A percentile compares a stretch with the other conserved stretches of the same genome.
Conservation (phyloP, 1,140 invertebrate species). For the Drosophila ananassae region DNA sequence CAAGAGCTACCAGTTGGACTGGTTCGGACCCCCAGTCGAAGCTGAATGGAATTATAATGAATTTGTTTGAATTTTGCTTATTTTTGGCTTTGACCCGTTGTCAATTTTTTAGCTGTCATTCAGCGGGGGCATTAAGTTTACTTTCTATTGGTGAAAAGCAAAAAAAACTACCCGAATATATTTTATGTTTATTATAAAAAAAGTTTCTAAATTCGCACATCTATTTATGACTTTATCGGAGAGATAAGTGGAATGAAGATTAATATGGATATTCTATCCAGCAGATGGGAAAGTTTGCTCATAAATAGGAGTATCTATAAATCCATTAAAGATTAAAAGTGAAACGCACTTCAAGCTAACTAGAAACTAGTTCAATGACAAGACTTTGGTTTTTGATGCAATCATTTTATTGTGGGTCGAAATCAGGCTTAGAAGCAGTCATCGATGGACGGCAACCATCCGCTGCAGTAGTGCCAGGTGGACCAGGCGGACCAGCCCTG, state of each 20-base stretch:
- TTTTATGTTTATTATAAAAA: constrained; percentile 24
- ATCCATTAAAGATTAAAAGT: neutral
- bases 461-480: constrained; percentile 6
- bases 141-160: constrained; percentile 46
- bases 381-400: neutral
- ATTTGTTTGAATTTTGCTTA: constrained; percentile 45
- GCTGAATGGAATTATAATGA: constrained; percentile 50
- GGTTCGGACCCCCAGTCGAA: constrained; percentile 27
- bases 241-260: constrained; percentile 12
- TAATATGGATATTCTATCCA: constrained; percentile 35
- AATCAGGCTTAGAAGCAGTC: neutral
- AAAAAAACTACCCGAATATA: constrained; percentile 21
- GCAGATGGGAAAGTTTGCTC: constrained; percentile 33
- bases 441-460: neutral
- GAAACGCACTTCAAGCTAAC: neutral
- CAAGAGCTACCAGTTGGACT: constrained; percentile 42
- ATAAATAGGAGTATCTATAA: neutral
- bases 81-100: constrained; percentile 54
- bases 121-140: constrained; percentile 50
- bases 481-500: constrained; percentile 5
- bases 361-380: neutral
- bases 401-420: constrained; percentile 10
- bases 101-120: constrained; percentile 39
- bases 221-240: constrained; percentile 32
- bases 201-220: constrained; percentile 26